Evolutionary conservation across 2,888 invertebrate genomes (phyloP), one percentile per base, ranked within the genome.

Genomic region (Leucoptera coffeella): DNA sequence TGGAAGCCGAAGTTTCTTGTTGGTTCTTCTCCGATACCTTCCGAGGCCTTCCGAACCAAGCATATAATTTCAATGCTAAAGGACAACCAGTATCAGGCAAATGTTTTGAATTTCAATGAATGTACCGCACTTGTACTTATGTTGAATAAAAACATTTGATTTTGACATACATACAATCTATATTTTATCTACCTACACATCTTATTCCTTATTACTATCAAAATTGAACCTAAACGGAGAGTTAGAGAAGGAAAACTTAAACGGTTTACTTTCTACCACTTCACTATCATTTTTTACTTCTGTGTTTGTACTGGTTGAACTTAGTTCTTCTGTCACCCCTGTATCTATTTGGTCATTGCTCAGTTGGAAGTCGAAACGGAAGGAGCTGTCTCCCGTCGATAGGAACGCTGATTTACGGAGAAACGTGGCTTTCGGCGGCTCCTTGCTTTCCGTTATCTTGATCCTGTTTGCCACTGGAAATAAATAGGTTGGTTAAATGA

Each of bases 181-280:
- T n/a, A n/a, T n/a, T n/a, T n/a, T n/a, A n/a, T 4, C 12, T 12
- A 19, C 17, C n/a, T 26, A 19, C 19, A 17, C 2, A 4, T 2
- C 26, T 20, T 6, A 25, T 8, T 10, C 8, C n/a, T 25, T 12
- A 10, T 15, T 8, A 7, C 14, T 23, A 23, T 50, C 41, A 58
- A 84, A 83, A 57, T 81, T 80, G 59, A 84, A 84, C 45, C 72
- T 78, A 55, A 83, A 84, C 30, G 57, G 60, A 32, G 73, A 64
- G 33, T 60, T 62, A 12, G 75, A 56, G 33, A 57, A 55, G 29
- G 48, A 42, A 47, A 73, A 73, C 42, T 57, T 56, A 33, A 55
- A 57, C 12, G 39, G 42, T 31, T 51, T 45, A 30, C 35, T 35
- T 24, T n/a, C n/a, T n/a, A n/a, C n/a, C n/a, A n/a, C n/a, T n/a